phyloP scores from a whole-genome alignment of 2,888 invertebrate species.

The Cryptocheilus praepositus region DNA sequence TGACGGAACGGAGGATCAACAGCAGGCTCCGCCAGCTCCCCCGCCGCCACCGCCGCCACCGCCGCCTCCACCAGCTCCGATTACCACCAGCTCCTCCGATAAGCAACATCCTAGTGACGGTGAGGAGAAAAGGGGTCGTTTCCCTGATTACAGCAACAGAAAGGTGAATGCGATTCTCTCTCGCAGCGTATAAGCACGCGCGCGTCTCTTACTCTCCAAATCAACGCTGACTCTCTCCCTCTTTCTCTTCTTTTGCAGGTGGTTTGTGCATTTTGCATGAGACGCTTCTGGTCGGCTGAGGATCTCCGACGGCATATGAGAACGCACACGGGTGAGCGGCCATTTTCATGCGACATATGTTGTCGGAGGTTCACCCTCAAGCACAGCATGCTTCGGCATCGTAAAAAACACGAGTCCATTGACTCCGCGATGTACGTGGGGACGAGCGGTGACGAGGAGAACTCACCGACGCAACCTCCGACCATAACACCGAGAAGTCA shows the following conservation, averaged over 20 bases:
- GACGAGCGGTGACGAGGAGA: slow-evolving; percentile 77
- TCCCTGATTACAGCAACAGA: slow-evolving; percentile 90
- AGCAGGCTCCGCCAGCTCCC: not conserved
- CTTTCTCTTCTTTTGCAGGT: slow-evolving; percentile 76
- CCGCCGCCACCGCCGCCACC: slow-evolving; percentile 35
- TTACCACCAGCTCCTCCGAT: too few relatives aligned
- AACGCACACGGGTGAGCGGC: slow-evolving; percentile 93
- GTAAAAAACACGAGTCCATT: slow-evolving; percentile 88
- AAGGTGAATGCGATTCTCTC: slow-evolving; percentile 78
- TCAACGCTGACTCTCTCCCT: too few relatives aligned
- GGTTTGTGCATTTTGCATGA: slow-evolving; percentile 93
- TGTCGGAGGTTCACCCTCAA: slow-evolving; percentile 92
- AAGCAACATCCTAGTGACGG: slow-evolving; percentile 80
- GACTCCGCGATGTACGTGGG: slow-evolving; percentile 77
- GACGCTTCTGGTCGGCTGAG: slow-evolving; percentile 96
- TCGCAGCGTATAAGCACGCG: too few relatives aligned
- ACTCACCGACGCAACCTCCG: slow-evolving; percentile 59
- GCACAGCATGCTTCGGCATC: slow-evolving; percentile 95
- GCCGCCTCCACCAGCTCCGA: not conserved
- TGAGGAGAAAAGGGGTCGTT: slow-evolving; percentile 85
- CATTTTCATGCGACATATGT: slow-evolving; percentile 94
- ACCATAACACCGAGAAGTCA: slow-evolving; percentile 66
- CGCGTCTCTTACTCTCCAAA: too few relatives aligned
- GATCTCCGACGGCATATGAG: slow-evolving; percentile 95
- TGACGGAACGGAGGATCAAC: slow-evolving; percentile 71